These are phyloP conservation scores for Mesembrinibis cayennensis DNA, from an alignment of 2,113 vertebrate species.

Conservation along the genomic window DNA sequence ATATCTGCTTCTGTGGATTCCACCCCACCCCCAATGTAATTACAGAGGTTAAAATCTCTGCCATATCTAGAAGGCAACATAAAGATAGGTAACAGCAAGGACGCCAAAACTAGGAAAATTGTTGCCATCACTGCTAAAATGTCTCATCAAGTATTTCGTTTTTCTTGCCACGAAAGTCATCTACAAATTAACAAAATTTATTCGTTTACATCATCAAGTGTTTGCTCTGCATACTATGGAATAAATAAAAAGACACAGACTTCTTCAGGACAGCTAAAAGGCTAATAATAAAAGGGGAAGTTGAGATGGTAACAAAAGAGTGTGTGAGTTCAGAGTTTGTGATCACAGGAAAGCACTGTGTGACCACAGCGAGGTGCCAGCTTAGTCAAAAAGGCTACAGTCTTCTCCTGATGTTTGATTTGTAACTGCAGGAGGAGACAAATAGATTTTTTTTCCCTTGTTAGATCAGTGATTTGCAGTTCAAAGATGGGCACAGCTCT, in stretches of 20 bases:
- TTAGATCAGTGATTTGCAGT: neutral
- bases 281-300: neutral
- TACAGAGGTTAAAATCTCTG: neutral
- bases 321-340: neutral
- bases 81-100: neutral
- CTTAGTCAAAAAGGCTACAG: neutral
- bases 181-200: neutral
- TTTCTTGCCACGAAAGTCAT: neutral
- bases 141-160: neutral
- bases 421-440: neutral
- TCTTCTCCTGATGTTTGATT: neutral
- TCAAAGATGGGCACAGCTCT: neutral
- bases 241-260: neutral
- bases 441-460: neutral
- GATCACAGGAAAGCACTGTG: neutral
- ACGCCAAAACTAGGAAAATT: neutral
- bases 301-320: neutral
- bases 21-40: accelerated
- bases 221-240: neutral
- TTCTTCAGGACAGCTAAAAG: neutral
- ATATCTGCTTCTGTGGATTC: neutral
- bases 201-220: neutral
- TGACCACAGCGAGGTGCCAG: neutral
- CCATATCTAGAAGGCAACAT: neutral
- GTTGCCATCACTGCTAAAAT: neutral